These are phyloP conservation scores for Menura novaehollandiae DNA, from an alignment of 2,113 vertebrate genomes.

Conservation along the genomic window DNA sequence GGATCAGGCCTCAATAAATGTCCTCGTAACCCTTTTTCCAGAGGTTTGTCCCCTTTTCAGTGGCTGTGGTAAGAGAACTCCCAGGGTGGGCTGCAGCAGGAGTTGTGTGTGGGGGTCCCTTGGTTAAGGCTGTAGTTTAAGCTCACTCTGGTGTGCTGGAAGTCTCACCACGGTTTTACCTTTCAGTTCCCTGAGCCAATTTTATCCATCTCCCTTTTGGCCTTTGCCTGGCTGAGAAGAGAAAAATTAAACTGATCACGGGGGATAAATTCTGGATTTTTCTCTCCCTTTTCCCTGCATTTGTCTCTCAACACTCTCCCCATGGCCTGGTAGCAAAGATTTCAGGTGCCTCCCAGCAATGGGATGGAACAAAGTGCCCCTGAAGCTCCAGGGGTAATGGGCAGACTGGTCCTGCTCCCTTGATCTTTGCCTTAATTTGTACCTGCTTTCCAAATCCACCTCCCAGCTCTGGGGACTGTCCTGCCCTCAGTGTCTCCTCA, in stretches of 20 bases:
- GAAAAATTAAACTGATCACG: background rate
- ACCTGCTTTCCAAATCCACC: background rate
- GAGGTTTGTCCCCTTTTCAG: background rate
- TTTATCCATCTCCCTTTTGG: background rate
- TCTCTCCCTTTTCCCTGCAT: background rate
- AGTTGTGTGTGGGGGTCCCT: background rate
- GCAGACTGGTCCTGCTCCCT: background rate
- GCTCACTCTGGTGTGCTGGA: background rate
- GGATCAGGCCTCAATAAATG: background rate
- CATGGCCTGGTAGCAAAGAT: background rate
- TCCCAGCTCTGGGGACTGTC: background rate
- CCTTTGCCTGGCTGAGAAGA: background rate
- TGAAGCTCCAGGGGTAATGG: background rate
- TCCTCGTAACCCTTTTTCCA: background rate
- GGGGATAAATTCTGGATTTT: background rate
- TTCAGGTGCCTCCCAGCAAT: background rate
- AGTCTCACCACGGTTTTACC: background rate
- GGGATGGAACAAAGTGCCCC: background rate
- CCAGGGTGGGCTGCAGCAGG: background rate
- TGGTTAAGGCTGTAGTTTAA: background rate
- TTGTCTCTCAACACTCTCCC: background rate
- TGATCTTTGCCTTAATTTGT: background rate
- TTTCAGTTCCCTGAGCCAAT: background rate
- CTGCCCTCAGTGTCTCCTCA: background rate
- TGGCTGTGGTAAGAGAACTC: background rate